Conservation (phyloP, 2,888 invertebrate species). For the Eupithecia subfuscata region DNA sequence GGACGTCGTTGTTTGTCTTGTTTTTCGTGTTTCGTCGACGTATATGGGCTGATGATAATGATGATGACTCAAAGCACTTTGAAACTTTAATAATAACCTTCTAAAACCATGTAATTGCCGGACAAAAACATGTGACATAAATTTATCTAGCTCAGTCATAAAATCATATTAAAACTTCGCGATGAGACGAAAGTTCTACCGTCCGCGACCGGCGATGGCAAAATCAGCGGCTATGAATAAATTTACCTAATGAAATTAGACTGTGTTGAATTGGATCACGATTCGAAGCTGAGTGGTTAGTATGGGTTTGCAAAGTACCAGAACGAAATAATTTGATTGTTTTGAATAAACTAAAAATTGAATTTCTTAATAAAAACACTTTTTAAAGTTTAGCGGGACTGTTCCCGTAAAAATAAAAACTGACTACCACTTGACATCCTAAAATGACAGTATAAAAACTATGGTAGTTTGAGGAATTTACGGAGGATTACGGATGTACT, state of each 20-base stretch:
- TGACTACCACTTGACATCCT: too few relatives aligned
- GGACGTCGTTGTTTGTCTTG: too few relatives aligned
- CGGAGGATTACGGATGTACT: too few relatives aligned
- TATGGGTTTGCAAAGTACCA: background rate
- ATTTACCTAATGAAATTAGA: conserved; percentile 57
- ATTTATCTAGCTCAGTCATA: conserved; percentile 5
- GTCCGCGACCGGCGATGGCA: conserved; percentile 45
- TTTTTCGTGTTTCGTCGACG: too few relatives aligned
- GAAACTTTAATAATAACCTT: background rate
- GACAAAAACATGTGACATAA: conserved; percentile 4
- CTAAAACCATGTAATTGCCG: background rate
- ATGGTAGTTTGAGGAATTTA: too few relatives aligned
- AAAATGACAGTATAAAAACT: too few relatives aligned
- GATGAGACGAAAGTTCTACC: conserved; percentile 32
- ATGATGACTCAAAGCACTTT: background rate
- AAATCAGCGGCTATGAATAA: conserved; percentile 54
- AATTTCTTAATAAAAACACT: too few relatives aligned
- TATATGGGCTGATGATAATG: too few relatives aligned
- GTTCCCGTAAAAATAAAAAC: too few relatives aligned
- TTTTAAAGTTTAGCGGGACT: too few relatives aligned
- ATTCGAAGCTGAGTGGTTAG: conserved; percentile 12
- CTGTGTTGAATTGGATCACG: conserved; percentile 50
- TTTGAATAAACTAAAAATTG: too few relatives aligned
- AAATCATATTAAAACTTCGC: conserved; percentile 45
- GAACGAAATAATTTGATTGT: too few relatives aligned